Percentiles rank a stretch among this genome's conserved stretches.
phyloP scores from a whole-genome alignment of 2,888 invertebrate genomes.

The Lissocephala sabroskyi region DNA sequence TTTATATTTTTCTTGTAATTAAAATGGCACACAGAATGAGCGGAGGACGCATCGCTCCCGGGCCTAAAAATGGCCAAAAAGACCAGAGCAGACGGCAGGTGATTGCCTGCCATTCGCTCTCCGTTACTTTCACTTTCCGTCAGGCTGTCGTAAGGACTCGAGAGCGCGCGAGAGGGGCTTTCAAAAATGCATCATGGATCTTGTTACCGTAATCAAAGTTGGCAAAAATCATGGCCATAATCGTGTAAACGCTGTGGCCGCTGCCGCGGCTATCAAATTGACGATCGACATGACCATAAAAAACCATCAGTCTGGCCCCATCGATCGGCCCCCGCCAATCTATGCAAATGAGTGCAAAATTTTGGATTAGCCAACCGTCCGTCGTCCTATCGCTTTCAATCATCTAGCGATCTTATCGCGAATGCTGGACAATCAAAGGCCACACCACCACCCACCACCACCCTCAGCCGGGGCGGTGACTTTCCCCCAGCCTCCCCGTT shows the following conservation, averaged over 20 bases:
- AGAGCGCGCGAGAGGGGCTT: slow-evolving; percentile 34
- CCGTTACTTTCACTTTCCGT: slow-evolving; percentile 36
- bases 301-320: neutral
- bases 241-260: slow-evolving; percentile 30
- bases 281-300: slow-evolving; percentile 11
- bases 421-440: slow-evolving; percentile 3
- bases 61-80: neutral
- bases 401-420: slow-evolving; percentile 45
- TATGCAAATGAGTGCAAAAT: too few relatives aligned
- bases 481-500: neutral
- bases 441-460: slow-evolving; percentile 1
- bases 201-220: slow-evolving; percentile 54
- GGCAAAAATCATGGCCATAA: slow-evolving; percentile 35
- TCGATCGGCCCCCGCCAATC: too few relatives aligned
- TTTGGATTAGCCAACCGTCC: neutral
- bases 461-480: too few relatives aligned
- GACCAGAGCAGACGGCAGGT: neutral
- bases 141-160: slow-evolving; percentile 34
- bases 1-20: neutral
- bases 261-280: slow-evolving; percentile 35
- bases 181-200: slow-evolving; percentile 61
- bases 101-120: slow-evolving; percentile 22
- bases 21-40: neutral
- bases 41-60: too few relatives aligned
- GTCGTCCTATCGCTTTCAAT: slow-evolving; percentile 30